A percentile compares a stretch with the other conserved stretches of the same genome.
phyloP scores from a whole-genome alignment of 2,888 invertebrate species.

The Galeruca laticollis region DNA sequence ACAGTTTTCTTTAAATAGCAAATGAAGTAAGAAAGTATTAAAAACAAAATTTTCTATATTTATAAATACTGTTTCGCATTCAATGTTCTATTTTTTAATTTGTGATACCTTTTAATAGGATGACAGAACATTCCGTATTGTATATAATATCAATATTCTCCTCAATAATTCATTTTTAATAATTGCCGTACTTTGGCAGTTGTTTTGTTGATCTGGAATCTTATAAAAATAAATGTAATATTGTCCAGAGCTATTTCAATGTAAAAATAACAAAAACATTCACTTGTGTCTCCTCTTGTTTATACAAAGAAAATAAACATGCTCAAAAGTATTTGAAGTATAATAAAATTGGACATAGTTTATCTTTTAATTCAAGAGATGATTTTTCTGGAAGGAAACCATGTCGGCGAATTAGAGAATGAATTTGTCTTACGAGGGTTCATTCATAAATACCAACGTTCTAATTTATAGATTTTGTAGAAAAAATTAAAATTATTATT shows the following conservation, averaged over 20 bases:
- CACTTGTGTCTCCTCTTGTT: constrained; percentile 8
- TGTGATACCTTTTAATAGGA: not conserved
- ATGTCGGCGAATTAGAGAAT: not conserved
- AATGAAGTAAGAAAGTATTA: too few species aligned
- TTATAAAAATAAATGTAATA: constrained; percentile 5
- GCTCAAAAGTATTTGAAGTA: constrained; percentile 9
- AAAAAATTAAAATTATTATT: too few species aligned
- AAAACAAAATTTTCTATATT: too few species aligned
- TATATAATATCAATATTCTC: not conserved
- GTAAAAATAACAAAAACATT: constrained; percentile 10
- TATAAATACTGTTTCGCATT: too few species aligned
- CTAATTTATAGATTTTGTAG: too few species aligned
- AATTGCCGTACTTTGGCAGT: constrained; percentile 2
- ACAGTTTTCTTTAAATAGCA: too few species aligned
- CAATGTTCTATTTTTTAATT: not conserved
- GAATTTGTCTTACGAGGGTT: not conserved
- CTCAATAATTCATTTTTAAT: constrained; percentile 2
- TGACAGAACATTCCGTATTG: not conserved
- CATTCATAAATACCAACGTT: not conserved
- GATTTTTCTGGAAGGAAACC: not conserved
- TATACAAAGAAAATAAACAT: constrained; percentile 8
- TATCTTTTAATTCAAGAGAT: constrained; percentile 3
- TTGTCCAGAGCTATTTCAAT: constrained; percentile 14
- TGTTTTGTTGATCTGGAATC: constrained; percentile 6
- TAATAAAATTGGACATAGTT: constrained; percentile 6